Evolutionary conservation across 1,140 invertebrate genomes (phyloP), one percentile per base, ranked within the genome.

Genomic region (Apolygus lucorum): DNA sequence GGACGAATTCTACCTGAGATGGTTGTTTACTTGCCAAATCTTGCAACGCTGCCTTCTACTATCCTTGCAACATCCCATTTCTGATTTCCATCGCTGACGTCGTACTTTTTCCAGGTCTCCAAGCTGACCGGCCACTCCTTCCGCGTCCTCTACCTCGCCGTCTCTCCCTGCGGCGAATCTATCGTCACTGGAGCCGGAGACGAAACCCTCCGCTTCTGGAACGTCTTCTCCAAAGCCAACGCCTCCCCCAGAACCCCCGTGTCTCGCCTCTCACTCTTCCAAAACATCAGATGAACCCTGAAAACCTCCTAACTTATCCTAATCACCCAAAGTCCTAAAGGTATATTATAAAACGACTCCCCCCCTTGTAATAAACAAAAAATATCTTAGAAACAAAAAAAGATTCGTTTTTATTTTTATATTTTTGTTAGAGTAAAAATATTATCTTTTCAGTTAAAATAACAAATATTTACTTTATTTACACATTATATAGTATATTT

Each of bases 141-240:
- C 78, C 83, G 97, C 72, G 96, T 99, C 4, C 82, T 99, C 1
- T 98, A 99, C 79, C 79, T 99, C 74, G 96, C 96, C 0, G 88
- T 98, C 82, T 98, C 95, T 49, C 96, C 97, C 0, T 96, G 98
- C 81, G 97, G 96, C n/a, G 96, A 99, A 79, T 93, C 96, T 1
- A 99, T 99, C 72, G 96, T 99, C 0, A 99, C 96, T 0, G 97
- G 96, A 8, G 96, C 96, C 13, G 97, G 96, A 0, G 97, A 99
- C 79, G 97, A 99, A 79, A 99, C 97, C 0, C 82, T 99, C 1
- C 82, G 96, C 13, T 99, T 99, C 80, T 99, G 96, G 96, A 98
- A 98, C 82, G 94, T 99, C 0, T 99, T 99, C 79, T 95, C 92
- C 73, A 98, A 98, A 83, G 93, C 93, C 17, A 84, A 93, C 34